phyloP scores from a whole-genome alignment of 2,888 invertebrate genomes.

The Andricus curvator region DNA sequence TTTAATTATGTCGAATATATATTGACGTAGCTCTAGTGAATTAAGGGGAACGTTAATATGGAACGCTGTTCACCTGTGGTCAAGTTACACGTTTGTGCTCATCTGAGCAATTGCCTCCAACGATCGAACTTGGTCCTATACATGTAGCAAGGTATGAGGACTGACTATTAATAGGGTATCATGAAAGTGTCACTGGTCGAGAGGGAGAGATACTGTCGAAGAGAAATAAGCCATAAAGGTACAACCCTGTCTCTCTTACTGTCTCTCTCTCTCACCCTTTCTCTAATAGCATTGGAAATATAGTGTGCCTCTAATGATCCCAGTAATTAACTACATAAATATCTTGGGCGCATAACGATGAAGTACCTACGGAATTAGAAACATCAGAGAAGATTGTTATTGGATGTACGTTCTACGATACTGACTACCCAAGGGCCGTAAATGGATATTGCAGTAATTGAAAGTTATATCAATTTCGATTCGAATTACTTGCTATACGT shows the following conservation, averaged over 20 bases:
- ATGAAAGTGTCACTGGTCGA: conserved; percentile 28
- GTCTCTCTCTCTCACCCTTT: background rate
- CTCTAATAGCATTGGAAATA: conserved; percentile 25
- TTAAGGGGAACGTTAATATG: conserved; percentile 28
- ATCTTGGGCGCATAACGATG: conserved; percentile 29
- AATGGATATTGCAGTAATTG: conserved; percentile 35
- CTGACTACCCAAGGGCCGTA: conserved; percentile 4
- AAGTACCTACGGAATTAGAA: conserved; percentile 37
- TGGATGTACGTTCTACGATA: conserved; percentile 17
- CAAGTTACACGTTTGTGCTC: conserved; percentile 37
- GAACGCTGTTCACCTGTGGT: conserved; percentile 36
- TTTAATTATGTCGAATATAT: conserved; percentile 20
- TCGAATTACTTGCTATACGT: conserved; percentile 1
- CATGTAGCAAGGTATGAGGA: background rate
- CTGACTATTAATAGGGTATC: conserved; percentile 24
- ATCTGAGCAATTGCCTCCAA: conserved; percentile 30
- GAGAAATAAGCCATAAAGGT: conserved; percentile 28
- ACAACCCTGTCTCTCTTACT: background rate
- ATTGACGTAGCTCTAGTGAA: conserved; percentile 17
- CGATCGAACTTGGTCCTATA: conserved; percentile 27
- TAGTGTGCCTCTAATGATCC: conserved; percentile 20
- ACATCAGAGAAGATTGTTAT: conserved; percentile 30
- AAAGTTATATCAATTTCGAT: conserved; percentile 37
- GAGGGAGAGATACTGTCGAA: conserved; percentile 12
- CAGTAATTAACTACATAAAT: conserved; percentile 36